A percentile compares a stretch with the other conserved stretches of the same genome.
These are phyloP conservation scores for Sinelater perroti DNA, from an alignment of 2,888 invertebrate genomes.

Conservation along the genomic window DNA sequence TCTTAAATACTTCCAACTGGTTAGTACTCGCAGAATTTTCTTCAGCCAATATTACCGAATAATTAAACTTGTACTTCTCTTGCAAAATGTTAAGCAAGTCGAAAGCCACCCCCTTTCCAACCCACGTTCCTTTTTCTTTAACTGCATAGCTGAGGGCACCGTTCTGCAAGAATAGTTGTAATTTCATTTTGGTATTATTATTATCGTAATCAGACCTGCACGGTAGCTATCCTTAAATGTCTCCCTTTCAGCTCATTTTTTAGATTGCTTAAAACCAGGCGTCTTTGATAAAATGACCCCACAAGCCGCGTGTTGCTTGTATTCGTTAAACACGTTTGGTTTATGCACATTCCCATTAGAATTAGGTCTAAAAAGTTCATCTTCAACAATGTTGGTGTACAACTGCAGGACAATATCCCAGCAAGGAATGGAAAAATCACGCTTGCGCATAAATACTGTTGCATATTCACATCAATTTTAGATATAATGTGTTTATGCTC, in stretches of 20 bases:
- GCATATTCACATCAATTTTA: too few species aligned
- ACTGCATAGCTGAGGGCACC: slow-evolving; percentile 69
- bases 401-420: too few species aligned
- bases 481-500: too few species aligned
- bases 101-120: slow-evolving; percentile 78
- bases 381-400: too few species aligned
- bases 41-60: slow-evolving; percentile 71
- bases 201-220: slow-evolving; percentile 28
- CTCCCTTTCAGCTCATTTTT: slow-evolving; percentile 41
- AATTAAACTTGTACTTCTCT: slow-evolving; percentile 77
- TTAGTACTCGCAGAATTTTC: slow-evolving; percentile 69
- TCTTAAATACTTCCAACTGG: slow-evolving; percentile 70
- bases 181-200: too few species aligned
- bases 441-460: too few species aligned
- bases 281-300: background rate
- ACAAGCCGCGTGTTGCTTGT: background rate
- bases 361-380: too few species aligned
- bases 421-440: too few species aligned
- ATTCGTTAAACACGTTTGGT: slow-evolving; percentile 38
- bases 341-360: slow-evolving; percentile 42
- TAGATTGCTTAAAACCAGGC: slow-evolving; percentile 25
- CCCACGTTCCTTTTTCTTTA: slow-evolving; percentile 63
- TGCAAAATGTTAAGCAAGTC: slow-evolving; percentile 73
- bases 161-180: slow-evolving; percentile 63
- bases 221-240: slow-evolving; percentile 43